Evolutionary conservation across 2,888 invertebrate species (phyloP).

Genomic region (Pterostichus madidus): DNA sequence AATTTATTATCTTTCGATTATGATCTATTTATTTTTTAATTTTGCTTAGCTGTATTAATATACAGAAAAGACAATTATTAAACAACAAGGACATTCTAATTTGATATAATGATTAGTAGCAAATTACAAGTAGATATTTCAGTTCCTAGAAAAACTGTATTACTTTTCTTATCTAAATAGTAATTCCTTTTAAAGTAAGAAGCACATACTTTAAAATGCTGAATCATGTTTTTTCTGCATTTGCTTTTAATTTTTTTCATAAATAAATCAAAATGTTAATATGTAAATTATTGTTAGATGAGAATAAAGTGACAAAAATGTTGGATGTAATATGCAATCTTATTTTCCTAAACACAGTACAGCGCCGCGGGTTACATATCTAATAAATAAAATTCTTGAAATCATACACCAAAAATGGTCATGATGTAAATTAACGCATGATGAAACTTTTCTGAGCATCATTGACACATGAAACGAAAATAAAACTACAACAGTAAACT

Average conservation of each 20-base stretch:
- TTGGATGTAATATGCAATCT: too few species aligned
- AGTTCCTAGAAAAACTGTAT: slow-evolving; percentile 14
- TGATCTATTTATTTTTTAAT: not conserved
- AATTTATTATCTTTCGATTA: not conserved
- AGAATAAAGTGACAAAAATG: too few species aligned
- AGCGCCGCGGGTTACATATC: too few species aligned
- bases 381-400: too few species aligned
- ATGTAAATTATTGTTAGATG: too few species aligned
- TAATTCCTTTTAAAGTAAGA: slow-evolving; percentile 26
- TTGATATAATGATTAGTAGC: slow-evolving; percentile 23
- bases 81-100: slow-evolving; percentile 5
- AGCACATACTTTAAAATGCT: not conserved
- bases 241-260: too few species aligned
- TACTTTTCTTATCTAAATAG: slow-evolving; percentile 26
- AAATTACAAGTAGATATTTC: slow-evolving; percentile 17
- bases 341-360: too few species aligned
- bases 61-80: not conserved
- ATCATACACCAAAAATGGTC: not conserved
- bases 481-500: not conserved
- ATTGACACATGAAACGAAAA: not conserved
- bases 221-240: slow-evolving; percentile 4
- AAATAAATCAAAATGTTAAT: too few species aligned
- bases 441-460: not conserved
- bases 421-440: not conserved
- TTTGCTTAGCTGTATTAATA: not conserved